phyloP scores from a whole-genome alignment of 2,888 invertebrate species.

The Philonicus albiceps region DNA sequence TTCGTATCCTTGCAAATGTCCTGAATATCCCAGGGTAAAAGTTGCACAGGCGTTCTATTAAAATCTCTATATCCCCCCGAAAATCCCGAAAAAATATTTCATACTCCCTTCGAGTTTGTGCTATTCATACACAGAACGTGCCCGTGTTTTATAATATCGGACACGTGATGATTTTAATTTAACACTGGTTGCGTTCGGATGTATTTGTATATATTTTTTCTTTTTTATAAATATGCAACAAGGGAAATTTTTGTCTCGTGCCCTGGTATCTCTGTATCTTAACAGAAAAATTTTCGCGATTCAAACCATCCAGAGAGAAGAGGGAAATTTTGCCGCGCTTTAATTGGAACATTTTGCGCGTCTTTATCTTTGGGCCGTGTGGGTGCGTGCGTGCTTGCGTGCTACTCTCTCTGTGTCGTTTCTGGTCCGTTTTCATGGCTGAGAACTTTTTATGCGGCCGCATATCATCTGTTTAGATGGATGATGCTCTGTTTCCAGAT shows the following conservation, averaged over 20 bases:
- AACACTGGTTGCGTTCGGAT: slow-evolving; percentile 22
- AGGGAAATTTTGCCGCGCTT: slow-evolving; percentile 12
- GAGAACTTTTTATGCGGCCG: not conserved
- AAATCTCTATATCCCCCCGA: not conserved
- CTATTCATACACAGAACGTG: not conserved
- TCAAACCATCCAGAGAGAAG: not conserved
- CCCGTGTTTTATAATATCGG: not conserved
- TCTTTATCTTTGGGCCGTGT: not conserved
- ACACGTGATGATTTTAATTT: slow-evolving; percentile 16
- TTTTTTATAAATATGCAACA: not conserved
- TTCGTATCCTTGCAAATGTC: not conserved
- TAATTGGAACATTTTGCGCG: slow-evolving; percentile 5
- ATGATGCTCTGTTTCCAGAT: not conserved
- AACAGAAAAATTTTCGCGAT: not conserved
- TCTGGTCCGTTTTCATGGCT: not conserved
- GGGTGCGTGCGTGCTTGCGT: not conserved
- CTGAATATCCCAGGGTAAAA: not conserved
- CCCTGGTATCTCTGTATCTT: not conserved
- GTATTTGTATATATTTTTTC: not conserved
- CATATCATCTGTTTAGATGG: not conserved
- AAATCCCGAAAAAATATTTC: not conserved
- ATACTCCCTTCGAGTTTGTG: not conserved
- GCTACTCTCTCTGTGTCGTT: no score
- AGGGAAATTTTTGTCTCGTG: slow-evolving; percentile 4
- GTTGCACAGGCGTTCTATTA: not conserved